Evolutionary conservation across 1,140 invertebrate genomes (phyloP).

Genomic region (Aphelinus certus): DNA sequence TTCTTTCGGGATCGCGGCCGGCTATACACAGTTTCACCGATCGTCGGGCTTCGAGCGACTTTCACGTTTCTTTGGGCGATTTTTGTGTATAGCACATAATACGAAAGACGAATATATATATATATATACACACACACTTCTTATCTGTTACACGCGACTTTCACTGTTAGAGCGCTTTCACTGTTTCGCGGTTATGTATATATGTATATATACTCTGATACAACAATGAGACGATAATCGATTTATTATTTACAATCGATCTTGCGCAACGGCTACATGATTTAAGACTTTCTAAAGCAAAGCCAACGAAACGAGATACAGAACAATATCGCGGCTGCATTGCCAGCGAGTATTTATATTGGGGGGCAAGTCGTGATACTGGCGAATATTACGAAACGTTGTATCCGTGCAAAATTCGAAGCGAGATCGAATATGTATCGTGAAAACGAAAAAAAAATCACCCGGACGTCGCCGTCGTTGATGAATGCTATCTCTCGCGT

Average conservation of each 20-base stretch:
- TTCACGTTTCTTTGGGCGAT: conserved; percentile 34
- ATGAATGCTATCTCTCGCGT: no score
- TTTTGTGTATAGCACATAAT: not conserved
- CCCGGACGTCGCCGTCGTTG: no score
- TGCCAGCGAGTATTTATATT: not conserved
- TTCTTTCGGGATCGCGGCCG: conserved; percentile 9
- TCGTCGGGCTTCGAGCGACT: conserved; percentile 29
- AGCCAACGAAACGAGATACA: conserved; percentile 2
- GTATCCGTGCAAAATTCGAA: no score
- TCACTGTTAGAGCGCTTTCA: conserved; percentile 48
- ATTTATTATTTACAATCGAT: conserved; percentile 50
- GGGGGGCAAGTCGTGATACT: not conserved
- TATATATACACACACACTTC: conserved; percentile 30
- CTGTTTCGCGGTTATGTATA: conserved; percentile 19
- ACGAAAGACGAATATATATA: not conserved
- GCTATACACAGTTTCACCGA: conserved; percentile 23
- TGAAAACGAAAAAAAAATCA: no score
- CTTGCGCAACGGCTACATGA: conserved; percentile 39
- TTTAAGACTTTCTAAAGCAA: conserved; percentile 19
- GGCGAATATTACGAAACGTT: not conserved
- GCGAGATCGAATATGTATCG: no score
- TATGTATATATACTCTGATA: not conserved
- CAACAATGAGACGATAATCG: conserved; percentile 49
- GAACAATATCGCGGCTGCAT: not conserved
- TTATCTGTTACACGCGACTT: conserved; percentile 41